Evolutionary conservation across 2,888 invertebrate species (phyloP), one percentile per base, ranked within the genome.

Genomic region (Drosophila atroscutellata): DNA sequence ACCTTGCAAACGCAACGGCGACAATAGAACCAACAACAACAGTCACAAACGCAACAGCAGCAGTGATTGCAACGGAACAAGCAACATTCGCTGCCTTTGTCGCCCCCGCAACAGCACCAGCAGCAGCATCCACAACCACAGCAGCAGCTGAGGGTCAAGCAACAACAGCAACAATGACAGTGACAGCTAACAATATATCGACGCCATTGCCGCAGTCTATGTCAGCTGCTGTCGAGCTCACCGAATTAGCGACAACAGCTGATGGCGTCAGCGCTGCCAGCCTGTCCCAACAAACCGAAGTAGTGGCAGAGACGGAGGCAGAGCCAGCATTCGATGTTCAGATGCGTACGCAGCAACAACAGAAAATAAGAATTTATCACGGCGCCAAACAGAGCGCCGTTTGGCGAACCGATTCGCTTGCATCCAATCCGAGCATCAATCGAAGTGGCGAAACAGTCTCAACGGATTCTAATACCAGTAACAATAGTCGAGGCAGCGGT

Each of bases 361-460:
- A 87, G 59, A 85, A 85, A 74, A 86, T 90, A 24, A 89, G 80
- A 78, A 89, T 78, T 77, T 89, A 89, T 72, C 90, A 89, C 72
- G 88, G 90, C 77, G 83, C 87, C 59, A 90, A 86, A 52, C 86
- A 91, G 63, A 75, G 77, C 61, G 85, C 86, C 24, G 86, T 89
- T 52, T 89, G 87, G 87, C 66, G 86, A 42, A 87, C 87, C 72
- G 89, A 85, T 70, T 89, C 89, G 9, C 68, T 87, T 52, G 89
- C 81, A 67, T 82, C 87, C 54, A 89, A 86, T 80, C 72, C 89
- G 45, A 81, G 72, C 60, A 71, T 75, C 56, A 65, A 67, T 56
- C 61, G 65, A 59, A 77, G 77, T 54, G 77, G 75, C 13, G 45
- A 45, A 45, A 58, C 60, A 45, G 67, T 42, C 47, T 72, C 72